These are phyloP conservation scores for Apocrypta bakeri DNA, from an alignment of 1,140 invertebrate species.

Conservation along the genomic window DNA sequence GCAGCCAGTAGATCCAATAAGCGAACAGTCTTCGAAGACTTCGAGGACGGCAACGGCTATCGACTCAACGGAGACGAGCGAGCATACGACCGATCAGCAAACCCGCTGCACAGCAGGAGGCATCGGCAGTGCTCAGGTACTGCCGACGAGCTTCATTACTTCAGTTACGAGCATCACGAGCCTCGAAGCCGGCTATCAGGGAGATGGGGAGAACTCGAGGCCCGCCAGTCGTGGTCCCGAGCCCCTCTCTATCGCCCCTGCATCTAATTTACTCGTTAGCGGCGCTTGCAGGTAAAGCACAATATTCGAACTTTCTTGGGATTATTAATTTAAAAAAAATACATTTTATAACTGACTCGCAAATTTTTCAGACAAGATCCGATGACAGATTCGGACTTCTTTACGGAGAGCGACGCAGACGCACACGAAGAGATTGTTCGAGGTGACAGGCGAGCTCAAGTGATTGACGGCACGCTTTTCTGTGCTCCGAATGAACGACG, in stretches of 20 bases:
- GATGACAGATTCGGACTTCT: conserved; percentile 93
- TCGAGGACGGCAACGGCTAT: background rate
- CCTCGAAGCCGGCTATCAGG: conserved; percentile 89
- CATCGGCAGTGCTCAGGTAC: conserved; percentile 39
- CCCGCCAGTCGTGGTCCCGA: conserved; percentile 85
- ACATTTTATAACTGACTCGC: background rate
- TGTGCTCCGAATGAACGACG: conserved; percentile 75
- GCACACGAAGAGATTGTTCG: conserved; percentile 83
- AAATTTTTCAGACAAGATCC: conserved; percentile 78
- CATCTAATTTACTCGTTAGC: conserved; percentile 21
- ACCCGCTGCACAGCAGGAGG: background rate
- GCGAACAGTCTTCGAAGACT: background rate
- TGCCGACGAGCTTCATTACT: conserved; percentile 83
- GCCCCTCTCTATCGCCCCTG: conserved; percentile 76
- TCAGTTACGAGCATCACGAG: conserved; percentile 90
- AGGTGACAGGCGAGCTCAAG: conserved; percentile 77
- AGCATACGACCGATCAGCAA: conserved; percentile 32
- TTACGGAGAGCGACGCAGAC: conserved; percentile 90
- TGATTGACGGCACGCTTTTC: conserved; percentile 89
- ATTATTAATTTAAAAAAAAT: too few species aligned
- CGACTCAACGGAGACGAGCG: conserved; percentile 43
- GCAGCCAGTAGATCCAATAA: background rate
- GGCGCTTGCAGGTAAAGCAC: conserved; percentile 36
- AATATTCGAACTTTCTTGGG: background rate
- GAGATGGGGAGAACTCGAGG: conserved; percentile 88